Evolutionary conservation across 2,797 vertebrate species (phyloP).

Genomic region (Acanthopagrus latus): DNA sequence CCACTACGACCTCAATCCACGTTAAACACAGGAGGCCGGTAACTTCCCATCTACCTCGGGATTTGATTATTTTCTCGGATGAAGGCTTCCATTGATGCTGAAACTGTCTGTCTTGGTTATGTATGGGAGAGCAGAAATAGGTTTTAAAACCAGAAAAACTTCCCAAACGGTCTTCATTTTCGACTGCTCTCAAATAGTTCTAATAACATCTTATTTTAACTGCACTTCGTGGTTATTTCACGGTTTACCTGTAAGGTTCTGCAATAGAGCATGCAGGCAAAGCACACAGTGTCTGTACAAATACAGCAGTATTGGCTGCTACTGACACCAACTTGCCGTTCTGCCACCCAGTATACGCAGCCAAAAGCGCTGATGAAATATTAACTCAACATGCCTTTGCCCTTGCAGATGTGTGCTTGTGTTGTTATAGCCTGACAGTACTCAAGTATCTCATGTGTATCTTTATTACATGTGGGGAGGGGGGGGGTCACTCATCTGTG

Average conservation of each 20-base stretch:
- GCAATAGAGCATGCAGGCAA: not conserved
- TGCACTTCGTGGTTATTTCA: not conserved
- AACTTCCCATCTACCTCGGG: not conserved
- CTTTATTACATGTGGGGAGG: slow-evolving; percentile 55
- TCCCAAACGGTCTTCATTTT: not conserved
- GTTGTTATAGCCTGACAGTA: slow-evolving; percentile 38
- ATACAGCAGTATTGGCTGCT: not conserved
- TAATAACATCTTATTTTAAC: not conserved
- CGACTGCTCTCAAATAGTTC: not conserved
- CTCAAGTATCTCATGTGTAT: slow-evolving; percentile 55
- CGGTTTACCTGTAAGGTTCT: not conserved
- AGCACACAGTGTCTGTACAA: not conserved
- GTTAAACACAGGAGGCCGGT: no score
- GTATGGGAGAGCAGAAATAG: not conserved
- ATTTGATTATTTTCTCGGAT: not conserved
- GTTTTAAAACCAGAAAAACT: not conserved
- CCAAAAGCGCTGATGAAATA: slow-evolving; percentile 36
- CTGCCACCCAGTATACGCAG: not conserved
- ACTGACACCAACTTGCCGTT: not conserved
- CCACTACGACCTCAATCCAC: not conserved
- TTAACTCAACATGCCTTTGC: slow-evolving; percentile 3
- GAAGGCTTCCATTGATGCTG: not conserved
- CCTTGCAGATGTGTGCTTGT: slow-evolving; percentile 23
- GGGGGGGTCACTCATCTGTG: slow-evolving; percentile 71
- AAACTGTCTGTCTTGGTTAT: not conserved